These are phyloP conservation scores for Luehdorfia chinensis DNA, from an alignment of 1,140 invertebrate genomes.

Conservation along the genomic window DNA sequence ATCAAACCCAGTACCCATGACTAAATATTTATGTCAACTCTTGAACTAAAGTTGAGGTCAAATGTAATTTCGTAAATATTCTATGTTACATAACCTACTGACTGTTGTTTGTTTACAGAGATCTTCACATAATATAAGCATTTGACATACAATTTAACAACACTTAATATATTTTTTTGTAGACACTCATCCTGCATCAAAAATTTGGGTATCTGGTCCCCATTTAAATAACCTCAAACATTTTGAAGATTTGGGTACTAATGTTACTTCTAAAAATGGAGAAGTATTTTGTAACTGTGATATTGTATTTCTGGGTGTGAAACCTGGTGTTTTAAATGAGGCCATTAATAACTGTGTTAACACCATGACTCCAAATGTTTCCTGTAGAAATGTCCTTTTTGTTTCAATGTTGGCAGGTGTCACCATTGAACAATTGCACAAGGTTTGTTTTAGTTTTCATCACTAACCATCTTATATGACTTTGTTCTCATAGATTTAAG, in stretches of 20 bases:
- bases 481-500: no score
- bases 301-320: constrained; percentile 90
- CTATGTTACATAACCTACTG: no score
- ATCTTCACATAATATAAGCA: neutral
- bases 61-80: no score
- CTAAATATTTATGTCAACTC: no score
- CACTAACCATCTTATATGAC: no score
- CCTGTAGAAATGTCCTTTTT: constrained; percentile 79
- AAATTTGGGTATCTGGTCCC: constrained; percentile 84
- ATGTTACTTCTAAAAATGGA: constrained; percentile 80
- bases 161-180: no score
- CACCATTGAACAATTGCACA: constrained; percentile 81
- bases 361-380: constrained; percentile 35
- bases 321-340: constrained; percentile 86
- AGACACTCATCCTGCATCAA: constrained; percentile 78
- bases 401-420: constrained; percentile 90
- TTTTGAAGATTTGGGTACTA: constrained; percentile 81
- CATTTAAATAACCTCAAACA: constrained; percentile 79
- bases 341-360: constrained; percentile 72
- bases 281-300: constrained; percentile 82
- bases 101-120: no score
- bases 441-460: constrained; percentile 77
- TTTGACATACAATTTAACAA: no score
- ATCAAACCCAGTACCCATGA: no score
- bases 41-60: no score